These are phyloP conservation scores for Psilopogon haemacephalus DNA, from an alignment of 2,113 vertebrate species.

Conservation along the genomic window DNA sequence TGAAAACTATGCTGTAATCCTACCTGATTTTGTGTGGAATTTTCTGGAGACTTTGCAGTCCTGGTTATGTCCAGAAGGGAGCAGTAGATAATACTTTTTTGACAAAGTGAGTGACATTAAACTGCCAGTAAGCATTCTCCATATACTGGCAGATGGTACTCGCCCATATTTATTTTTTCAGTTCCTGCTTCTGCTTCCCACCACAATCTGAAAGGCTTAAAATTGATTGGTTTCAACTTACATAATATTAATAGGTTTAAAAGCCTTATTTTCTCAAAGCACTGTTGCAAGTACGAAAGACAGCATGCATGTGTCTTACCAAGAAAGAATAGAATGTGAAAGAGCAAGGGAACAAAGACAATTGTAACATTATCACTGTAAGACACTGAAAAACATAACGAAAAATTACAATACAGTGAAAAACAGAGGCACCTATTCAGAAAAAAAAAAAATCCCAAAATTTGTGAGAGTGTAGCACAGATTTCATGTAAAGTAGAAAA, in stretches of 20 bases:
- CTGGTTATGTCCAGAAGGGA: constrained; percentile 6
- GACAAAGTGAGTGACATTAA: background rate
- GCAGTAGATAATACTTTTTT: constrained; percentile 19
- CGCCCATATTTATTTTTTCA: background rate
- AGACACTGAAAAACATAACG: background rate
- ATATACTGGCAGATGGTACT: background rate
- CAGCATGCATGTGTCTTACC: background rate
- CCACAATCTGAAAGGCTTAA: background rate
- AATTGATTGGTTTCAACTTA: background rate
- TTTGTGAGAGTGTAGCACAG: background rate
- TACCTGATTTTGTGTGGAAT: background rate
- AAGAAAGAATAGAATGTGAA: background rate
- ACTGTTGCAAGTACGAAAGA: background rate
- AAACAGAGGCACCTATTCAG: background rate
- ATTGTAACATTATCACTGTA: background rate
- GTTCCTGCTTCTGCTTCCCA: background rate
- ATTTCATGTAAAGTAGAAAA: background rate
- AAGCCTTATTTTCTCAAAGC: background rate
- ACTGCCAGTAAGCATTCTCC: background rate
- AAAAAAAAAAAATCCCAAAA: rapidly evolving
- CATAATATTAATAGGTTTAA: background rate
- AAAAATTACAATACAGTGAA: background rate
- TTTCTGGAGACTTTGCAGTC: background rate
- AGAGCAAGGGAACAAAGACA: background rate
- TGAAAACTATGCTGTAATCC: background rate